phyloP scores from a whole-genome alignment of 2,797 vertebrate genomes.

The Myripristis murdjan region DNA sequence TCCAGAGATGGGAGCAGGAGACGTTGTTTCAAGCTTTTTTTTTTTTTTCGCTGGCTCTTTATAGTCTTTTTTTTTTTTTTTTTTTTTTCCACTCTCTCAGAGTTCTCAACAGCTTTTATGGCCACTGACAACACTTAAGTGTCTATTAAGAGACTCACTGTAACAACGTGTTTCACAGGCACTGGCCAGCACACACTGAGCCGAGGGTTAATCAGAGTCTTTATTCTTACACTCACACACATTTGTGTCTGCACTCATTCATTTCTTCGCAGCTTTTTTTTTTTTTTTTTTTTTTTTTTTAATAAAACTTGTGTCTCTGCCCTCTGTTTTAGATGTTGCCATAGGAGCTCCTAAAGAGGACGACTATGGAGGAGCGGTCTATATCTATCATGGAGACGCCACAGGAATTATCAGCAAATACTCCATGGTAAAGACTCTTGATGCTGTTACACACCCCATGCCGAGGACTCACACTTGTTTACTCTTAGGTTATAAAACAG shows the following conservation, averaged over 20 bases:
- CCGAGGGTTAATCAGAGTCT: conserved; percentile 60
- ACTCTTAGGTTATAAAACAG: too few species aligned
- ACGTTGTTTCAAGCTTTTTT: conserved; percentile 59
- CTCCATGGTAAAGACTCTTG: conserved; percentile 90
- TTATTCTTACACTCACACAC: conserved; percentile 36
- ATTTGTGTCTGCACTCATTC: background rate
- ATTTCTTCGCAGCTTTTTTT: conserved; percentile 13
- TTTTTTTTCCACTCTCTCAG: conserved; percentile 80
- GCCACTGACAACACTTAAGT: conserved; percentile 78
- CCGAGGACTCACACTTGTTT: background rate
- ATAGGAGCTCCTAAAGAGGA: conserved; percentile 96
- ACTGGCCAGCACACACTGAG: conserved; percentile 58
- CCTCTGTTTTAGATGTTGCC: conserved; percentile 90
- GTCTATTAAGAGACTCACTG: conserved; percentile 77
- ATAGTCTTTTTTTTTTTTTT: conserved; percentile 49
- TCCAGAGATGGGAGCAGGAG: conserved; percentile 60
- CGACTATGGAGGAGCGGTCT: conserved; percentile 92
- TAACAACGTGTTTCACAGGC: conserved; percentile 70
- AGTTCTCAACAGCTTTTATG: conserved; percentile 73
- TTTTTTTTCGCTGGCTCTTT: conserved; percentile 65
- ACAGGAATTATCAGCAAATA: conserved; percentile 90
- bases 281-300: conserved; percentile 40
- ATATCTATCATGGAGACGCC: conserved; percentile 94
- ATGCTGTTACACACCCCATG: background rate
- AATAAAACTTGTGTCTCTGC: conserved; percentile 24